Percentiles rank a stretch among this genome's conserved stretches.
Evolutionary conservation across 2,113 vertebrate species (phyloP).

Genomic region (Clinocottus analis): DNA sequence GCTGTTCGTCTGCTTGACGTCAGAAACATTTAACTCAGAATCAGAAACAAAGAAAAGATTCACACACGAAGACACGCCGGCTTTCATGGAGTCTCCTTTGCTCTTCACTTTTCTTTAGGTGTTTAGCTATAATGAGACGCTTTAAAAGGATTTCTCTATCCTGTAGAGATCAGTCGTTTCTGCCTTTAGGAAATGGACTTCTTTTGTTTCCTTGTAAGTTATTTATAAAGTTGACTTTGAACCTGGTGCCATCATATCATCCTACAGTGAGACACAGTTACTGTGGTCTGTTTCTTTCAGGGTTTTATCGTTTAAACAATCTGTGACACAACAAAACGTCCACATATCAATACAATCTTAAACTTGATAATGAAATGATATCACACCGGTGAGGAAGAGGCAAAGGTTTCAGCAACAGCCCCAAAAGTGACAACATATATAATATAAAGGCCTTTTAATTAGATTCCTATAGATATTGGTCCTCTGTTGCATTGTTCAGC

Average conservation of each 20-base stretch:
- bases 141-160: constrained; percentile 6
- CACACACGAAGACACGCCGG: background rate
- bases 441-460: background rate
- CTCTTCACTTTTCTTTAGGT: constrained; percentile 10
- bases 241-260: background rate
- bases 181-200: background rate
- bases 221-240: background rate
- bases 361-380: no score
- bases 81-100: constrained; percentile 29
- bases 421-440: no score
- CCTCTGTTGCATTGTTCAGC: background rate
- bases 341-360: background rate
- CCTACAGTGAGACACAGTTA: background rate
- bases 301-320: background rate
- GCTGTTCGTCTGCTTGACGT: constrained; percentile 17
- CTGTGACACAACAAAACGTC: background rate
- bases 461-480: background rate
- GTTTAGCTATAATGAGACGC: constrained; percentile 28
- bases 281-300: background rate
- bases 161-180: background rate
- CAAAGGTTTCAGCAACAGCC: background rate
- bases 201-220: background rate
- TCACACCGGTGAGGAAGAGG: background rate
- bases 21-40: constrained; percentile 34
- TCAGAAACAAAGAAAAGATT: constrained; percentile 22